phyloP scores from a whole-genome alignment of 2,113 vertebrate species.

The Coreoperca whiteheadi region DNA sequence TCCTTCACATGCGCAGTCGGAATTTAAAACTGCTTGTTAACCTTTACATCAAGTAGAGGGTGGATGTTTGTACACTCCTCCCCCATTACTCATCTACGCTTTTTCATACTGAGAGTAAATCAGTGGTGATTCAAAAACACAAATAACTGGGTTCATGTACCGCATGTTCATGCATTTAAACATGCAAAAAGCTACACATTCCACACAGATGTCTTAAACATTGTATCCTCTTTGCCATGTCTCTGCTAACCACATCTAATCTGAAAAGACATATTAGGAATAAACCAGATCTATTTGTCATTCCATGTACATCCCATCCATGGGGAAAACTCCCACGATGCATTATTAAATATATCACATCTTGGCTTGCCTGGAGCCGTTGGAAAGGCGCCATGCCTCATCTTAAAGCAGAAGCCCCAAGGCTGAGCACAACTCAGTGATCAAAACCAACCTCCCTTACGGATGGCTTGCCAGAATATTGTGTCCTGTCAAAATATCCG shows the following conservation, averaged over 20 bases:
- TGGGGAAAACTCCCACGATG: slow-evolving; percentile 64
- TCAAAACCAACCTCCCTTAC: slow-evolving; percentile 66
- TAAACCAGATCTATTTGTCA: slow-evolving; percentile 43
- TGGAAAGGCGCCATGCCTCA: slow-evolving; percentile 63
- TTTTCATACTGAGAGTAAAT: slow-evolving; percentile 4
- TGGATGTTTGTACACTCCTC: not conserved
- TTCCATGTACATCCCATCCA: slow-evolving; percentile 37
- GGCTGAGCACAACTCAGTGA: slow-evolving; percentile 62
- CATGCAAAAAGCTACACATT: slow-evolving; percentile 18
- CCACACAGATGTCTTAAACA: not conserved
- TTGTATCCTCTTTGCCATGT: not conserved
- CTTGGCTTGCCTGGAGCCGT: slow-evolving; percentile 44
- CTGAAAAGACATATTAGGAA: slow-evolving; percentile 32
- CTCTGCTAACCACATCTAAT: slow-evolving; percentile 27
- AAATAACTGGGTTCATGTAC: slow-evolving; percentile 10
- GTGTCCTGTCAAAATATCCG: slow-evolving; percentile 75
- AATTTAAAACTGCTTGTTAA: slow-evolving; percentile 50
- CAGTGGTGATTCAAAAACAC: not conserved
- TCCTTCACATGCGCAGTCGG: slow-evolving; percentile 30
- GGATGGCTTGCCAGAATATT: slow-evolving; percentile 54
- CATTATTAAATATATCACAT: slow-evolving; percentile 66
- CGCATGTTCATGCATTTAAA: slow-evolving; percentile 12
- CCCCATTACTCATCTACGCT: not conserved
- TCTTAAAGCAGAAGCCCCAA: slow-evolving; percentile 63
- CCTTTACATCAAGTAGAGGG: slow-evolving; percentile 19